Evolutionary conservation across 1,140 invertebrate species (phyloP).

Genomic region (Triops cancriformis): DNA sequence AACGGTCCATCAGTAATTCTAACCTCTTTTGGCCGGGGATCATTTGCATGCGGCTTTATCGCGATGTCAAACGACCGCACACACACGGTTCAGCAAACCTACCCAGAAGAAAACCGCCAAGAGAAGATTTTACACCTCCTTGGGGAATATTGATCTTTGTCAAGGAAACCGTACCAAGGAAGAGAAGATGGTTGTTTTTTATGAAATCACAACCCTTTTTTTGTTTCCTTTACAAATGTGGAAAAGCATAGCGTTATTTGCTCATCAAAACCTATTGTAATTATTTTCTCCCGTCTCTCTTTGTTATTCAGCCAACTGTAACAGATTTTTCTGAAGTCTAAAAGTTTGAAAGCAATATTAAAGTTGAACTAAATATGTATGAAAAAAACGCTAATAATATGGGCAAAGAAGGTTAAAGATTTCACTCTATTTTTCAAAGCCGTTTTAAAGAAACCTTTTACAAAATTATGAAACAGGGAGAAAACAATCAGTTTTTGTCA

Average conservation of each 20-base stretch:
- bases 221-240: not conserved
- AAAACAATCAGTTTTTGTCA: no score
- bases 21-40: not conserved
- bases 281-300: not conserved
- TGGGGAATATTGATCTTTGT: constrained; percentile 4
- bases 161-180: not conserved
- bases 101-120: not conserved
- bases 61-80: not conserved
- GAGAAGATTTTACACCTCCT: constrained; percentile 4
- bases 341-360: not conserved
- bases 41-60: constrained; percentile 4
- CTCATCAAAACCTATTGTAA: not conserved
- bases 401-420: no score
- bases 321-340: not conserved
- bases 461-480: no score
- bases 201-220: not conserved
- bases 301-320: not conserved
- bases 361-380: not conserved
- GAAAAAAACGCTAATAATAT: not conserved
- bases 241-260: not conserved
- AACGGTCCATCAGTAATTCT: constrained; percentile 1
- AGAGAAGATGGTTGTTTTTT: not conserved
- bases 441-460: no score
- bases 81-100: not conserved
- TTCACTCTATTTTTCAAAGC: no score